These are phyloP conservation scores for Xylocopa sonorina DNA, from an alignment of 1,140 invertebrate species.

Conservation along the genomic window DNA sequence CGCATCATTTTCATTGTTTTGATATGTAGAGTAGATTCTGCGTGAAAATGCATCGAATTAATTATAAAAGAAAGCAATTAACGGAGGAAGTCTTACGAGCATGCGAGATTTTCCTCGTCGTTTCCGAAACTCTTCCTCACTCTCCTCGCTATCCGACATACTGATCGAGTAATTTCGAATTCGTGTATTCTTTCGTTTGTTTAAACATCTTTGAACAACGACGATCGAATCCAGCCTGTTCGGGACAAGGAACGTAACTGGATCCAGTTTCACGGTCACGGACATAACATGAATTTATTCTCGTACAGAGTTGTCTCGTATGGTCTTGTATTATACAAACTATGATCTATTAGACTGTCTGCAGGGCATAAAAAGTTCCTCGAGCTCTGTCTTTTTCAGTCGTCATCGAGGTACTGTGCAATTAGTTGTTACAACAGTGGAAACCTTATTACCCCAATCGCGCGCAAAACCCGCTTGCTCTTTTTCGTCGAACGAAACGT, in stretches of 20 bases:
- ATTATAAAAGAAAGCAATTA: slow-evolving; percentile 10
- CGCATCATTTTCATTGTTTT: slow-evolving; percentile 37
- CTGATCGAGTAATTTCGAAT: neutral
- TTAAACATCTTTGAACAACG: no score
- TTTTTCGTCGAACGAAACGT: neutral
- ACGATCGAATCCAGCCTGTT: neutral
- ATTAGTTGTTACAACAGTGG: neutral
- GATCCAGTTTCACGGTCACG: slow-evolving; percentile 50
- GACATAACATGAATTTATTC: slow-evolving; percentile 4
- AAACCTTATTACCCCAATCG: neutral
- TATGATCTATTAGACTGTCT: neutral
- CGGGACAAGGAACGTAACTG: slow-evolving; percentile 45
- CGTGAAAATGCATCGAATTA: slow-evolving; percentile 12
- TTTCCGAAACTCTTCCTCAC: neutral
- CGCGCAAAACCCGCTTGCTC: neutral
- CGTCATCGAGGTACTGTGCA: neutral
- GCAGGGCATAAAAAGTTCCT: neutral
- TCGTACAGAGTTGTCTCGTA: neutral
- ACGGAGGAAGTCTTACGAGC: neutral
- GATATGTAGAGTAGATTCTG: slow-evolving; percentile 13
- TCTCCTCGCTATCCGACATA: no score
- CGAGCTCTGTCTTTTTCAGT: neutral
- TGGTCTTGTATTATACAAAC: neutral
- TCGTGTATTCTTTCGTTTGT: neutral
- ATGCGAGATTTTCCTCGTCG: neutral